Conservation (phyloP, 64 coral and sea anemone genomes). For the Dendrophyllia cribrosa region DNA sequence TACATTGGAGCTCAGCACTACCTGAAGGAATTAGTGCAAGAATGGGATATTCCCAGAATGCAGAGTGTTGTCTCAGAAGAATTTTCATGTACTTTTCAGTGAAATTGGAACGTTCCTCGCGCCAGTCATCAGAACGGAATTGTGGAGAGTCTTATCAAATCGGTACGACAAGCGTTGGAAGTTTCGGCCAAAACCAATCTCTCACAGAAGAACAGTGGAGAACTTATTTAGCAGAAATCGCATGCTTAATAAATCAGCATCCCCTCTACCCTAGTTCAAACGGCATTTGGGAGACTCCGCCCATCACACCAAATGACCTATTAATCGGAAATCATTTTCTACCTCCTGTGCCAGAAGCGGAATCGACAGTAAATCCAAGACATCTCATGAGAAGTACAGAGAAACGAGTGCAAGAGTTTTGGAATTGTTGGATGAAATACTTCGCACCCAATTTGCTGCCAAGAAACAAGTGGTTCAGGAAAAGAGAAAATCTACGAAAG, state of each 20-base stretch:
- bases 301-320: constrained; percentile 1
- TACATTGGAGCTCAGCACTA: constrained; percentile 36
- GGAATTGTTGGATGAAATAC: too few species aligned
- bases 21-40: constrained; percentile 10
- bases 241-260: constrained; percentile 47
- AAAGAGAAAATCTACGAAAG: constrained; percentile 48
- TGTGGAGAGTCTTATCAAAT: constrained; percentile 64
- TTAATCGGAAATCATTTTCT: too few species aligned
- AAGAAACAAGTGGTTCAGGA: constrained; percentile 68
- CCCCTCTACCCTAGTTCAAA: neutral
- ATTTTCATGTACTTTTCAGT: constrained; percentile 17
- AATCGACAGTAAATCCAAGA: too few species aligned
- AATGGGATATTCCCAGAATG: constrained; percentile 15
- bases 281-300: neutral
- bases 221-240: constrained; percentile 46
- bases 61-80: neutral
- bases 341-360: constrained; percentile 30
- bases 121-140: constrained; percentile 73
- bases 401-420: too few species aligned
- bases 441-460: constrained; percentile 51
- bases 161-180: too few species aligned
- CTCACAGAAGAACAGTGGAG: constrained; percentile 71
- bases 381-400: too few species aligned
- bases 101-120: constrained; percentile 55
- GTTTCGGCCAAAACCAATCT: constrained; percentile 58